Evolutionary conservation across 2,888 invertebrate genomes (phyloP).

Genomic region (Platycheirus rosarum): DNA sequence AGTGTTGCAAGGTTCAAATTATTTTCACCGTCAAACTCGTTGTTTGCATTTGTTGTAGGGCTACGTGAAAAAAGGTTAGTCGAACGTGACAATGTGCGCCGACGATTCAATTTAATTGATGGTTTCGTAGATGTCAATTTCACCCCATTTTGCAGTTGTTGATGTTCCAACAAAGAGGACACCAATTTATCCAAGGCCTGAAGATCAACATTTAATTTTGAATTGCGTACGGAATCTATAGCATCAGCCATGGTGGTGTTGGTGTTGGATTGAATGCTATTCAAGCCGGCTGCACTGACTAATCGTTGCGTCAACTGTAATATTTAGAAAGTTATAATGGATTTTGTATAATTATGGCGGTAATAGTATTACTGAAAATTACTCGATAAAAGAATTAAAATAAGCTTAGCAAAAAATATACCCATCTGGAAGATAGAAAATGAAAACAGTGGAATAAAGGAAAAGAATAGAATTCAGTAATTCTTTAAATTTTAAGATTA

Average conservation of each 20-base stretch:
- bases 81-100: conserved; percentile 82
- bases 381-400: no score
- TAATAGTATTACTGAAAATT: no score
- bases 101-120: conserved; percentile 80
- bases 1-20: conserved; percentile 64
- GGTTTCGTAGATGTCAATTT: conserved; percentile 49
- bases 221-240: conserved; percentile 80
- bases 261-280: conserved; percentile 43
- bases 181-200: conserved; percentile 86
- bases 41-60: conserved; percentile 50
- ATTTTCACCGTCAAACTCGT: conserved; percentile 62
- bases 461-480: no score
- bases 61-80: conserved; percentile 78
- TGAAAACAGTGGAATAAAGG: no score
- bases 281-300: conserved; percentile 80
- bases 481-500: no score
- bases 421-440: no score
- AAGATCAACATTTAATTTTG: conserved; percentile 84
- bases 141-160: conserved; percentile 59
- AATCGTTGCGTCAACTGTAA: conserved; percentile 80
- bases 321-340: conserved; percentile 5
- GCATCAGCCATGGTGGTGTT: conserved; percentile 66
- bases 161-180: conserved; percentile 84
- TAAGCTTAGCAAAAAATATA: no score
- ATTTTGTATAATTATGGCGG: neutral